Evolutionary conservation across 2,888 invertebrate species (phyloP).

Genomic region (Idaea straminata): DNA sequence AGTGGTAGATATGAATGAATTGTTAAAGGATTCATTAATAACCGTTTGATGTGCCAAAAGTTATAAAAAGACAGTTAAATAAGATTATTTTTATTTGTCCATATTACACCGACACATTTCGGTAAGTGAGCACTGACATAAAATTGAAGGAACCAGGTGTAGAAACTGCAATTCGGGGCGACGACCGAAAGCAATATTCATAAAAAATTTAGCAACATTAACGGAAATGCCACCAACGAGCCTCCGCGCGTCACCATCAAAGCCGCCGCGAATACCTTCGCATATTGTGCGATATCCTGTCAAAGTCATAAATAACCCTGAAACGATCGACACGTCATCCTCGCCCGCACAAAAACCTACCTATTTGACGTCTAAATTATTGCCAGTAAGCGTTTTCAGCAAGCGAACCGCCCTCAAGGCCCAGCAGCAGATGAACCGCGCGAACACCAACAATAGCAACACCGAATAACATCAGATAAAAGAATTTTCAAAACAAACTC

Average conservation of each 20-base stretch:
- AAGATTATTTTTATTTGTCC: neutral
- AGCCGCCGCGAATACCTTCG: slow-evolving; percentile 67
- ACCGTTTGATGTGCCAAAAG: slow-evolving; percentile 1
- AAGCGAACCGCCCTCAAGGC: slow-evolving; percentile 66
- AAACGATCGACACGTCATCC: slow-evolving; percentile 69
- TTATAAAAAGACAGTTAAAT: neutral
- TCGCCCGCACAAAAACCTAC: slow-evolving; percentile 57
- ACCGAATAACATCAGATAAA: slow-evolving; percentile 78
- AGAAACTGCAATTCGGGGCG: slow-evolving; percentile 1
- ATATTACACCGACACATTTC: slow-evolving; percentile 2
- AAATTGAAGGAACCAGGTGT: slow-evolving; percentile 17
- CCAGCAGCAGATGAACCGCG: slow-evolving; percentile 72
- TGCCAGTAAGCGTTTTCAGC: slow-evolving; percentile 68
- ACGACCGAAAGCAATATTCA: slow-evolving; percentile 20
- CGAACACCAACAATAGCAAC: slow-evolving; percentile 66
- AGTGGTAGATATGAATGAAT: neutral
- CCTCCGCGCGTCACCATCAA: slow-evolving; percentile 54
- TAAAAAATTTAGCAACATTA: slow-evolving; percentile 53
- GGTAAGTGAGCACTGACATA: slow-evolving; percentile 16
- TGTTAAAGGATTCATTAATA: neutral
- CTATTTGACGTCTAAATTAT: slow-evolving; percentile 81
- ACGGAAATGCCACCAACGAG: slow-evolving; percentile 76
- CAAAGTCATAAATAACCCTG: slow-evolving; percentile 76
- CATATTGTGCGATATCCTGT: slow-evolving; percentile 66
- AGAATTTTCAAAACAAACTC: slow-evolving; percentile 81